Evolutionary conservation across 2,113 vertebrate genomes (phyloP).

Genomic region (Apteryx owenii): DNA sequence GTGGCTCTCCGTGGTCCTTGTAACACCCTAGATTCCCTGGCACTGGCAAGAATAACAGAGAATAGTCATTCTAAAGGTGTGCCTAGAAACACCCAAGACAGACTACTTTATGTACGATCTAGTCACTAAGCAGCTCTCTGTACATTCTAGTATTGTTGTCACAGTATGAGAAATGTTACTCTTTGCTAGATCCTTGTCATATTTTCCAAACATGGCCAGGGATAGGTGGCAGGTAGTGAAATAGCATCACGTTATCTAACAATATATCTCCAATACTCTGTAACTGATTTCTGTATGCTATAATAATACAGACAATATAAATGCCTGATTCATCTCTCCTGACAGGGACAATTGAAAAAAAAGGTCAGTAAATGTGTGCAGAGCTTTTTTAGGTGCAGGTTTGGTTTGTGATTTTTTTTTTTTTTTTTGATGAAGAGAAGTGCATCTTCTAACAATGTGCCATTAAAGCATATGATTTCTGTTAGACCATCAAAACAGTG

Average conservation of each 20-base stretch:
- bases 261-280: not conserved
- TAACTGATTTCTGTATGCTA: not conserved
- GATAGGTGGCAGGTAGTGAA: not conserved
- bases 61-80: not conserved
- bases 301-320: not conserved
- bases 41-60: constrained; percentile 80
- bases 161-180: not conserved
- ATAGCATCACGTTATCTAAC: not conserved
- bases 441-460: not conserved
- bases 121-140: not conserved
- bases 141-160: not conserved
- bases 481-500: not conserved
- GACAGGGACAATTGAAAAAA: not conserved
- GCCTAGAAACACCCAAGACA: not conserved
- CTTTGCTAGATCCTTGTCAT: not conserved
- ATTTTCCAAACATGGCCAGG: not conserved
- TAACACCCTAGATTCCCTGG: constrained; percentile 97
- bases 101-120: not conserved
- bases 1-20: constrained; percentile 93
- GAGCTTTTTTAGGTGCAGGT: not conserved
- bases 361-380: not conserved
- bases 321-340: not conserved
- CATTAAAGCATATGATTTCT: not conserved
- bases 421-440: no score
- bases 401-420: not conserved